These are phyloP conservation scores for Augiades crinisus DNA, from an alignment of 2,888 invertebrate species.

Conservation along the genomic window DNA sequence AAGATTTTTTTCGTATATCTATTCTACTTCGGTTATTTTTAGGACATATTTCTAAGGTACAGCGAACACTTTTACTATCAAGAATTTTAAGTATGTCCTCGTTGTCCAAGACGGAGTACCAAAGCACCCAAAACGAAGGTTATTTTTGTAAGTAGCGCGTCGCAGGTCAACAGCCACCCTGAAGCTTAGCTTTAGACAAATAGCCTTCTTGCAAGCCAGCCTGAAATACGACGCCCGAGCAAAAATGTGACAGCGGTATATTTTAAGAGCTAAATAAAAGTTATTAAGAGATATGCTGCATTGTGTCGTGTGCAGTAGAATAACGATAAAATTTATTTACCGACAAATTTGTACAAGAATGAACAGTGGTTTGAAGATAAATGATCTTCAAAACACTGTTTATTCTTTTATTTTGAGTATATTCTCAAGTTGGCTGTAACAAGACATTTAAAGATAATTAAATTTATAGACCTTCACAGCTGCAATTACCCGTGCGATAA, in stretches of 20 bases:
- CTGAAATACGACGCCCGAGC: constrained; percentile 9
- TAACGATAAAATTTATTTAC: no score
- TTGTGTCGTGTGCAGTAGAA: background rate
- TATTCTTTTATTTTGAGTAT: no score
- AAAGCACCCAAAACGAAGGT: background rate
- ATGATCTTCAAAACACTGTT: no score
- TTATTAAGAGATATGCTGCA: constrained; percentile 13
- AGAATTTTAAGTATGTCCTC: constrained; percentile 1
- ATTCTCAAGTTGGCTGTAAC: no score
- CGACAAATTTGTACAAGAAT: no score
- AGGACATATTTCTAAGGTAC: no score
- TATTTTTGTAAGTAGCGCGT: constrained; percentile 2
- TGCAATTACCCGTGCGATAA: no score
- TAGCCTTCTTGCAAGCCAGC: constrained; percentile 17
- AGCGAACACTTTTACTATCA: background rate
- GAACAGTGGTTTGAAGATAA: no score
- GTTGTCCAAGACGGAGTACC: background rate
- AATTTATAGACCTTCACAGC: no score
- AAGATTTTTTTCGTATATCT: no score
- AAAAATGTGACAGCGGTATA: constrained; percentile 13
- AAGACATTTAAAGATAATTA: no score
- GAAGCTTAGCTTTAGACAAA: constrained; percentile 18
- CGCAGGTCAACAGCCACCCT: constrained; percentile 14
- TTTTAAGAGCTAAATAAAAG: constrained; percentile 14
- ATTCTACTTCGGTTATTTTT: no score